Base-by-base conservation (phyloP, 2,113 vertebrate species). In the Brachyistius frenatus region DNA sequence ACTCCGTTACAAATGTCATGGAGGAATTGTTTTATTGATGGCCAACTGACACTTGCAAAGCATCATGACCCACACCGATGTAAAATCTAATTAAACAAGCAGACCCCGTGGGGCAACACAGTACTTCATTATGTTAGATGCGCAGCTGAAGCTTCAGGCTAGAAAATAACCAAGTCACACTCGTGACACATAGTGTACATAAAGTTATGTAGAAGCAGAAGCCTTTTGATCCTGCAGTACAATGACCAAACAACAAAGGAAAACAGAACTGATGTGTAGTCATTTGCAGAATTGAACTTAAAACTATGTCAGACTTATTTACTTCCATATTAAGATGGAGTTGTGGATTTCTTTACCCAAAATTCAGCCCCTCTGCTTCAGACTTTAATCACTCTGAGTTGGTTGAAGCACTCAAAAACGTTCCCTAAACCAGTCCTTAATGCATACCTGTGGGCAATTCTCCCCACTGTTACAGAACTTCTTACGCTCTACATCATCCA, bases 21-120 rank as follows among this genome's bases (percentile, higher is more conserved):
- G 73, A 73, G 79, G 77, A 78, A 76, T 89, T 81, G 78, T 81
- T 86, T 87, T 78, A 87, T 73, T 73, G 83, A 85, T 61, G 78
- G 64, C 35, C 76, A 65, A 0, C 74, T 65, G 87, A 64, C 37
- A 35, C 7, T 35, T 76, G 72, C 72, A 79, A 58, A 71, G 56
- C 76, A 64, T 66, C 64, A 53, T 57, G 80, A 81, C 64, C 76
- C 64, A 9, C 52, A 61, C 46, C 33, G 9, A 56, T 84, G 76
- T 77, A 73, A 83, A 4, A 64, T 79, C 67, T 90, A 76, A 85
- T 81, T 86, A 77, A 72, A 71, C 75, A 77, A 62, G 67, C 23
- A 2, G 35, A 60, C 62, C 73, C 65, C 73, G 57, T 2, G 11
- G 37, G 49, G 66, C 54, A 47, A 35, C 62, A 41, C 32, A 15